Evolutionary conservation across 2,888 invertebrate species (phyloP), one percentile per base, ranked within the genome.

Genomic region (Craniophora ligustri): DNA sequence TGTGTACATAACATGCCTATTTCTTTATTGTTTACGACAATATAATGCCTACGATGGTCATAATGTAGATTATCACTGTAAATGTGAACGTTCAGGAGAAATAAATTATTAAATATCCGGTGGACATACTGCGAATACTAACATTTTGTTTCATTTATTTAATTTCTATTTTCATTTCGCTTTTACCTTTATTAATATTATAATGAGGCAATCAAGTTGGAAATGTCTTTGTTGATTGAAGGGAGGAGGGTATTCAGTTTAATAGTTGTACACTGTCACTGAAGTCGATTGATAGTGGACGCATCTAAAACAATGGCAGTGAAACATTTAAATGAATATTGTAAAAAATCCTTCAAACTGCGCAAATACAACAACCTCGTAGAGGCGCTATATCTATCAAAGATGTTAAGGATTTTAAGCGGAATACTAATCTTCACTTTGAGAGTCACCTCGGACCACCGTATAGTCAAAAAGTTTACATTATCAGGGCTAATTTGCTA

Each of bases 11-110:
- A 81, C 70, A 85, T 78, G 86, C 82, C 85, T 88, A 82, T 79
- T 84, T 84, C 72, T 85, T 84, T 86, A 84, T 88, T 88, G 86
- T 86, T 89, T 79, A 81, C 78, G 89, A 91, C 86, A 88, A 89
- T 89, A 88, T 88, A 86, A 88, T 81, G 92, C 92, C 90, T 91
- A 89, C 72, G 85, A 88, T 89, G 91, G 91, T 91, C 90, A 88
- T 87, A 82, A 83, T 85, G 88, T 90, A 88, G 88, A 87, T 84
- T 87, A 85, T 85, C 85, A 85, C 83, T 87, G 86, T 89, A 87
- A 86, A 88, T 91, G 89, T 88, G 85, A 87, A 86, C 76, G 85
- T 84, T 88, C 82, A 83, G 79, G 77, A 85, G 82, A 86, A 89
- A 89, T 91, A 90, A 91, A 90, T 81, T 83, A 81, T 77, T 82